Base-by-base conservation (phyloP, 2,113 vertebrate species). In the Synodontis membranacea region DNA sequence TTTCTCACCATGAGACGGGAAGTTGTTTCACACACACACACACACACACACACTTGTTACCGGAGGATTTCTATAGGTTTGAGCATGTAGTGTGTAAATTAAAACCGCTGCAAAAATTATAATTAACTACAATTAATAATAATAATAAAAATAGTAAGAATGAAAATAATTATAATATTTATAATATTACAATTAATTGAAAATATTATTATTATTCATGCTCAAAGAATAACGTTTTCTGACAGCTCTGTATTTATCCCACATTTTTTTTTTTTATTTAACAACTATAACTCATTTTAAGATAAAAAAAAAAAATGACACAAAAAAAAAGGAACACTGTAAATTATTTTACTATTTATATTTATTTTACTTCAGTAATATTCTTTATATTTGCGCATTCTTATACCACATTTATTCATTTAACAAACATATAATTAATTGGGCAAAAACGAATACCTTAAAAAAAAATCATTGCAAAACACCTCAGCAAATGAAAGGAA, bases 21-120 rank as follows among this genome's bases (percentile, higher is more conserved):
- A n/a, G n/a, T n/a, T n/a, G n/a, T n/a, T n/a, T 46, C 56, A 68
- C 75, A 39, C 82, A 70, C 44, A 83, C 60, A 83, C 82, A 39
- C 82, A 52, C 82, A 58, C 64, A 34, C 34, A 50, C 58, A 34
- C 42, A 58, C 34, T 6, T 23, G 3, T 21, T 70, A 2, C 19
- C 9, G 66, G 34, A 70, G 34, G 37, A 70, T 39, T 66, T 66
- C 21, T 70, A 21, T 70, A 7, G 39, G 66, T 42, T 68, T 37
- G 5, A 9, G 31, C 12, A 68, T 19, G 5, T 1, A 21, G 31
- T 7, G 8, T 68, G 64, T 2, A 68, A 68, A 68, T 19, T 0
- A 3, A 39, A 70, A 21, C 0, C 0, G 1, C 31, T 39, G 15
- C 6, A 21, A 21, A 68, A 34, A 64, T 52, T 31, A 17, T 11